These are phyloP conservation scores for Watsonalla cultraria DNA, from an alignment of 2,888 invertebrate species.

Conservation along the genomic window DNA sequence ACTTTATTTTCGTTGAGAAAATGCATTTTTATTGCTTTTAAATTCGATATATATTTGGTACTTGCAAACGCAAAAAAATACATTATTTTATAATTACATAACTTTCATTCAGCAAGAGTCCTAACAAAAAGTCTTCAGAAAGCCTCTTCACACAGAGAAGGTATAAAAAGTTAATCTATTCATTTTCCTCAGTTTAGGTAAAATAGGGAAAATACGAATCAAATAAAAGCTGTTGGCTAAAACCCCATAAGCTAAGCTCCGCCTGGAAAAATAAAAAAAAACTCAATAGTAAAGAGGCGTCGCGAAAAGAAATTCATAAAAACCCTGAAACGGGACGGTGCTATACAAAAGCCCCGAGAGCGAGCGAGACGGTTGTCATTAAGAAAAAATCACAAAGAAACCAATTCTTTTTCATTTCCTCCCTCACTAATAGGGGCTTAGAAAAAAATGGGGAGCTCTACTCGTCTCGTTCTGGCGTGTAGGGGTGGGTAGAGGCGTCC, in stretches of 20 bases:
- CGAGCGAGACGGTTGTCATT: conserved; percentile 60
- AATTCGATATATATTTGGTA: neutral
- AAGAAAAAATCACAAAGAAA: conserved; percentile 77
- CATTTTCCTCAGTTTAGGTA: conserved; percentile 49
- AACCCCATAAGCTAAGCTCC: conserved; percentile 68
- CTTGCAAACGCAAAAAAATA: too few species aligned
- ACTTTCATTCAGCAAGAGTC: too few species aligned
- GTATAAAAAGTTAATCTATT: conserved; percentile 16
- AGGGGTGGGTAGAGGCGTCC: conserved; percentile 53
- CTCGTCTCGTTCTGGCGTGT: conserved; percentile 63
- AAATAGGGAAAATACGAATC: conserved; percentile 52
- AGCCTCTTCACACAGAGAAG: too few species aligned
- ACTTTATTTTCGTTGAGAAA: conserved; percentile 7
- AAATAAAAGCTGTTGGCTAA: conserved; percentile 58
- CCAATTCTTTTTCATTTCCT: conserved; percentile 77
- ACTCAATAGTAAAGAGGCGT: conserved; percentile 70
- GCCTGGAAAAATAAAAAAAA: conserved; percentile 71
- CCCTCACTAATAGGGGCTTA: conserved; percentile 74
- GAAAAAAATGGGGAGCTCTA: conserved; percentile 69
- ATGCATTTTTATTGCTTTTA: neutral
- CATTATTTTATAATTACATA: too few species aligned
- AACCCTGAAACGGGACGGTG: conserved; percentile 50
- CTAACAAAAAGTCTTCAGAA: too few species aligned
- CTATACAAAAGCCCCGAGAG: conserved; percentile 34
- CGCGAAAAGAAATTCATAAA: conserved; percentile 65